Percentiles rank a stretch among this genome's conserved stretches.
phyloP scores from a whole-genome alignment of 2,888 invertebrate genomes.

The Acrobasis consociella region DNA sequence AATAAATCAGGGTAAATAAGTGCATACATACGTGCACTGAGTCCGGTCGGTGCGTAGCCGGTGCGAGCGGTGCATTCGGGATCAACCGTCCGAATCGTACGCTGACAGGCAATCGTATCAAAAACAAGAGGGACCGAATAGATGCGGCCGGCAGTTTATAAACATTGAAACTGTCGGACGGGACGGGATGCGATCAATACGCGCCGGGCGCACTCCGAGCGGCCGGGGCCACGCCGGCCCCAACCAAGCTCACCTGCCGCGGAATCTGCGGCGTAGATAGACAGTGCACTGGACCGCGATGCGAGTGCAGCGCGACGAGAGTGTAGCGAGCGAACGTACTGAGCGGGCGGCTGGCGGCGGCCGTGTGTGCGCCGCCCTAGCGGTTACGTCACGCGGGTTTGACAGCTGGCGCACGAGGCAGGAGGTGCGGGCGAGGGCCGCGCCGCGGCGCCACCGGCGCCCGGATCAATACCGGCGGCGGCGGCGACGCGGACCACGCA shows the following conservation, averaged over 20 bases:
- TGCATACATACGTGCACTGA: slow-evolving; percentile 68
- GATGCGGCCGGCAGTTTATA: slow-evolving; percentile 78
- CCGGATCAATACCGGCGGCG: slow-evolving; percentile 48
- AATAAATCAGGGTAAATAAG: slow-evolving; percentile 49
- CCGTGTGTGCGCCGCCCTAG: slow-evolving; percentile 69
- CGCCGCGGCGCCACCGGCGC: slow-evolving; percentile 59
- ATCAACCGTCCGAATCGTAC: slow-evolving; percentile 52
- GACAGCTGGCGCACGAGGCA: slow-evolving; percentile 59
- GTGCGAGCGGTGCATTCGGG: slow-evolving; percentile 55
- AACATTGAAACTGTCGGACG: slow-evolving; percentile 68
- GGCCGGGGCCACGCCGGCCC: slow-evolving; percentile 61
- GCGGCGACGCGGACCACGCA: slow-evolving; percentile 21
- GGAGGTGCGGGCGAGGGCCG: slow-evolving; percentile 33
- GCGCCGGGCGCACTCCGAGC: slow-evolving; percentile 51
- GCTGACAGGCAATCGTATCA: slow-evolving; percentile 56
- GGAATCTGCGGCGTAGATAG: slow-evolving; percentile 48
- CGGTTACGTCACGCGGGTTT: slow-evolving; percentile 68
- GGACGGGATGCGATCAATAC: slow-evolving; percentile 67
- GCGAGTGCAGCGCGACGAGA: slow-evolving; percentile 46
- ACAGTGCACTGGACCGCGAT: slow-evolving; percentile 45
- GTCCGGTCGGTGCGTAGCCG: slow-evolving; percentile 48
- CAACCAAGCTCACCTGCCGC: slow-evolving; percentile 64
- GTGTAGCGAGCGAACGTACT: slow-evolving; percentile 58
- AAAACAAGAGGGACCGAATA: slow-evolving; percentile 66
- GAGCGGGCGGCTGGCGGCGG: slow-evolving; percentile 62